Evolutionary conservation across 1,140 invertebrate species (phyloP).

Genomic region (Bilobella aurantiaca): DNA sequence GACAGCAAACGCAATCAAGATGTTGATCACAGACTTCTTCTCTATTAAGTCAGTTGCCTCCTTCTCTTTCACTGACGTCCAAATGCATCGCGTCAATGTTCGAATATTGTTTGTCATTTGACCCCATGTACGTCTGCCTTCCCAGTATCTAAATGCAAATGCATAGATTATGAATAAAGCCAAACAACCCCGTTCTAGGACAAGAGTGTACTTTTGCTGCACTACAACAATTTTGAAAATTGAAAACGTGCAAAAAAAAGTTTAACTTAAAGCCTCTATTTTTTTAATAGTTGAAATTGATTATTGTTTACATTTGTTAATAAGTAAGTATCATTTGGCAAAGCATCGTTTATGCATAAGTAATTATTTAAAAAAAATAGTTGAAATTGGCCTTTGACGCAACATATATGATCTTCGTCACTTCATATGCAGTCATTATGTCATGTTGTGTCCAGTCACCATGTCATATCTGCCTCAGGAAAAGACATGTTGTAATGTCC

Average conservation of each 20-base stretch:
- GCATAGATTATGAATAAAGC: constrained; percentile 4
- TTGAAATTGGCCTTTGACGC: too few relatives aligned
- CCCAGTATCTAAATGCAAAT: constrained; percentile 31
- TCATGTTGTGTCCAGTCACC: too few relatives aligned
- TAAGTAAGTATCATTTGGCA: background rate
- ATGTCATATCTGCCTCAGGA: too few relatives aligned
- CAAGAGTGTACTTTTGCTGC: background rate
- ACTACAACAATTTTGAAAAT: background rate
- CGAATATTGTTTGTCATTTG: constrained; percentile 31
- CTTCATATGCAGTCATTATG: too few relatives aligned
- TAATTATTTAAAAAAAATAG: background rate
- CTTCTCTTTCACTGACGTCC: constrained; percentile 24
- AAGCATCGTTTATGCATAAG: background rate
- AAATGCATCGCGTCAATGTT: constrained; percentile 29
- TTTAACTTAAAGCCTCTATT: background rate
- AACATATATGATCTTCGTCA: too few relatives aligned
- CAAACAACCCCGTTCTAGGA: too few relatives aligned
- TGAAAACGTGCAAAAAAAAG: background rate
- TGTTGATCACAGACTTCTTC: constrained; percentile 29
- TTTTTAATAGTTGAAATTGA: background rate
- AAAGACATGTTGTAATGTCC: too few relatives aligned
- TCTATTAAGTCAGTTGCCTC: constrained; percentile 24
- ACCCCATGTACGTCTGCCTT: constrained; percentile 28
- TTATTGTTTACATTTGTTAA: background rate
- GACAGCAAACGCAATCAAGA: constrained; percentile 30